Base-by-base conservation (phyloP, 2,797 vertebrate genomes). In the Pangasius larnaudii region DNA sequence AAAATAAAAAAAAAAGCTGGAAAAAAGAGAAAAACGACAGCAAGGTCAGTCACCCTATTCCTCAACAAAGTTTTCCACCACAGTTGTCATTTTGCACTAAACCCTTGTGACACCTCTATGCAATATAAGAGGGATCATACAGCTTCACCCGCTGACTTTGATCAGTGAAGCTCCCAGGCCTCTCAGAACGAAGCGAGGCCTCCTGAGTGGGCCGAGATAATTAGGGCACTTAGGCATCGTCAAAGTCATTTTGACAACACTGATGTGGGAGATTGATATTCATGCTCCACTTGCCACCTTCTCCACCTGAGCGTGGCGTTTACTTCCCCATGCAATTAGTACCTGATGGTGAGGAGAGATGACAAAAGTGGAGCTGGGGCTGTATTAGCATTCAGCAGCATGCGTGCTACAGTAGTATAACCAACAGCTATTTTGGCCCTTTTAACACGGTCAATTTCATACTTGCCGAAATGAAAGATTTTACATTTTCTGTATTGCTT, bases 181-280 rank as follows among this genome's bases (percentile, higher is more conserved):
- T 72, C 82, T 74, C 79, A 82, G 88, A 79, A 85, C 36, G 67
- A 69, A 89, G 87, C 63, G 46, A 88, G 85, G 85, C 90, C 87
- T 85, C 87, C 88, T 53, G 89, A 74, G 91, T 88, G 91, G 89
- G 84, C 85, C 91, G 30, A 91, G 88, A 93, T 95, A 96, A 96
- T 95, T 95, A 96, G 94, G 92, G 91, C 92, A 85, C 93, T 92
- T 92, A 89, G 84, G 84, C 89, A 83, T 93, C 89, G 95, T 95
- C 95, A 95, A 95, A 95, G 95, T 95, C 94, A 95, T 95, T 94
- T 94, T 78, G 94, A 96, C 94, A 95, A 95, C 94, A 94, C 95
- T 96, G 95, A 96, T 95, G 94, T 91, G 92, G 89, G 92, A 96
- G 96, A 96, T 96, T 96, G 96, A 96, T 96, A 95, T 96, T 96